Evolutionary conservation across 2,797 vertebrate genomes (phyloP), one percentile per base, ranked within the genome.

Genomic region (Thamnophis elegans): DNA sequence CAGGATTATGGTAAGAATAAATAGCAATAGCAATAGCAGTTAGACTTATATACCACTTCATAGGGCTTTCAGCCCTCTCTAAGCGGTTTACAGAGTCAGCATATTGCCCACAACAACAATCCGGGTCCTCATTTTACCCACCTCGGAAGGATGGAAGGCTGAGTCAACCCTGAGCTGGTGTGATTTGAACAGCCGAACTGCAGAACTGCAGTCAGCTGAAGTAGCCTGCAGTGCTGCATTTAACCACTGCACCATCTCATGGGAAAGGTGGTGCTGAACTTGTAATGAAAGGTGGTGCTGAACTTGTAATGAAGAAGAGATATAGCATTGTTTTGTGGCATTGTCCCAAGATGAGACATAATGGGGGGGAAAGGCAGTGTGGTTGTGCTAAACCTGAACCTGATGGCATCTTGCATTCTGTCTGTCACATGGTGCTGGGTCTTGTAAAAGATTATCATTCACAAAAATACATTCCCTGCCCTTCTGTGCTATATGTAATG

Each of bases 391-490:
- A 32, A 36, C 89, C 55, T 86, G 55, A 58, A 93, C 60, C 32
- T 56, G 26, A 25, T 26, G 14, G 2, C 7, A n/a, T 47, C 90
- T 91, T 91, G 8, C 47, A 51, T 73, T 88, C 26, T 53, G 25
- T n/a, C 86, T 5, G 5, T 53, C 56, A 20, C 56, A 11, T 91
- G 53, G 90, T 88, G 51, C n/a, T 51, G 91, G 87, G 51, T 53
- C 51, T 10, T 88, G 9, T 42, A 94, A 94, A 95, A 95, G 90
- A 89, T 73, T 95, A 88, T 92, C 91, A 94, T 28, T 89, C 68
- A 25, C 92, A 94, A 59, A 95, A 95, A 96, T 93, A 92, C 90
- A n/a, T 90, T 95, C 85, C 0, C 1, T 91, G 82, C 73, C 94
- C 92, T 91, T 95, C 95, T 91, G 94, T 90, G 88, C 92, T 51